phyloP scores from a whole-genome alignment of 2,888 invertebrate genomes.

The Watsonalla binaria region DNA sequence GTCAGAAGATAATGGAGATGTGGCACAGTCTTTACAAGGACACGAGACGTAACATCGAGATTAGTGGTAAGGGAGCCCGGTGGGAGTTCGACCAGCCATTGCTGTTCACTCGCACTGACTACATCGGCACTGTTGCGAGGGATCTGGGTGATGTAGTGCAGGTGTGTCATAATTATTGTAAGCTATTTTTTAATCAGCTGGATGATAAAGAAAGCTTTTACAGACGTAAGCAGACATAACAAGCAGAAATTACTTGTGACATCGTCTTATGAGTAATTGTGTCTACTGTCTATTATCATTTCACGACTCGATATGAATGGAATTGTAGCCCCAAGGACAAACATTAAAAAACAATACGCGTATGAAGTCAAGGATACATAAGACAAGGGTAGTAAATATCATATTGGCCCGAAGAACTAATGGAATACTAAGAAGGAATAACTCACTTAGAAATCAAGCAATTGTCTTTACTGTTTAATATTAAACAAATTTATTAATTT shows the following conservation, averaged over 20 bases:
- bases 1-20: constrained; percentile 82
- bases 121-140: constrained; percentile 87
- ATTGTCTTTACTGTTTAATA: too few relatives aligned
- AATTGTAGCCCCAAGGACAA: too few relatives aligned
- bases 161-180: constrained; percentile 50
- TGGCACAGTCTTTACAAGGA: constrained; percentile 89
- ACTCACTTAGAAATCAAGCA: too few relatives aligned
- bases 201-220: neutral
- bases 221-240: neutral
- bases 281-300: neutral
- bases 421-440: too few relatives aligned
- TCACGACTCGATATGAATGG: too few relatives aligned
- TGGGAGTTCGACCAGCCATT: constrained; percentile 95
- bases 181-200: neutral
- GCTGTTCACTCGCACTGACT: constrained; percentile 91
- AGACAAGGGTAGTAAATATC: too few relatives aligned
- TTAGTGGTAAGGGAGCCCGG: constrained; percentile 89
- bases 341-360: too few relatives aligned
- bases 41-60: constrained; percentile 90
- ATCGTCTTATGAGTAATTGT: neutral
- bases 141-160: constrained; percentile 89
- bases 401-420: too few relatives aligned
- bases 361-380: too few relatives aligned
- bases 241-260: neutral
- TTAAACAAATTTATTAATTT: too few relatives aligned